Evolutionary conservation across 1,140 invertebrate species (phyloP), one percentile per base, ranked within the genome.

Genomic region (Charaxes varanes): DNA sequence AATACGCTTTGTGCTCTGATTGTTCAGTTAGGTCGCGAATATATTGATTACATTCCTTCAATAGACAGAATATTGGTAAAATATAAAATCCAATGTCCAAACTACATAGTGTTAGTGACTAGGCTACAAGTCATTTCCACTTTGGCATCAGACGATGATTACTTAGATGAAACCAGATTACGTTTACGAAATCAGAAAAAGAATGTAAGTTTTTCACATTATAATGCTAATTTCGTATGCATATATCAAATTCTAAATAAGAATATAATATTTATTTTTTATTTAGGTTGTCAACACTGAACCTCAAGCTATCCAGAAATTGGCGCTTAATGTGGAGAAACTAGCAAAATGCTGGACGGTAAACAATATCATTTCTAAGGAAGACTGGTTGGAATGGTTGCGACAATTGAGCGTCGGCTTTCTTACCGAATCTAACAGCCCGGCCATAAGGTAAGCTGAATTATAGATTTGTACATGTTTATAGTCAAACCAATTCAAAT

Each of bases 371-470:
- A 94, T 97, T 0, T 97, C 95, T 6, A 97, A 98, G 77, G 98
- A 99, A 56, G 98, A 99, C 77, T 99, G 98, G 98, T 84, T 98
- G 4, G 97, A 99, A 82, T 99, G 97, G 98, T 71, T 99, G 7
- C 87, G 94, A 21, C 87, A 95, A 18, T 85, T 99, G 15, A 96
- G 94, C 33, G 94, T 97, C 49, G 96, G 96, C 38, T 86, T 99
- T n/a, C 86, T 99, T 2, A 98, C 98, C 64, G 95, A 99, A 71
- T 98, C 97, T 0, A 96, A 97, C 2, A 97, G 96, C 8, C 94
- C 96, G n/a, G 95, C 97, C 0, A 84, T 99, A 3, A 87, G 93
- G 62, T 83, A 50, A 15, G 6, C n/a, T 16, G 34, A 11, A 18
- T 6, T 32, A 32, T 32, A 10, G 3, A 0, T n/a, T 27, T 4